phyloP scores from a whole-genome alignment of 1,140 invertebrate species.

The Epicauta chinensis region DNA sequence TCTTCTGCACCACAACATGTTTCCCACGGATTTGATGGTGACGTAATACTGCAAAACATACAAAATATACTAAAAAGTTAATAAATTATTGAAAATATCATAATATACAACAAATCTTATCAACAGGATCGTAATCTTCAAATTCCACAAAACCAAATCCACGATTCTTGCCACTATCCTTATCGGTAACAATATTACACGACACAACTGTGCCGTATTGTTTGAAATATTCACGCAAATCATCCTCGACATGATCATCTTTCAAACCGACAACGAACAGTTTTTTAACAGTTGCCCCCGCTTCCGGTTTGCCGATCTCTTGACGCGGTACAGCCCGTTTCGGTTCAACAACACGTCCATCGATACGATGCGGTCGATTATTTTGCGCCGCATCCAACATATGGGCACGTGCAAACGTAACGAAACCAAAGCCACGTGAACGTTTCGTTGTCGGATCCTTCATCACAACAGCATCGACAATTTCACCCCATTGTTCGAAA shows the following conservation, averaged over 20 bases:
- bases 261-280: constrained; percentile 89
- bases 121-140: constrained; percentile 93
- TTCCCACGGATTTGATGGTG: constrained; percentile 67
- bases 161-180: constrained; percentile 83
- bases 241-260: constrained; percentile 84
- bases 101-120: constrained; percentile 88
- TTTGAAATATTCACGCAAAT: constrained; percentile 77
- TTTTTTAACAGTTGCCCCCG: constrained; percentile 92
- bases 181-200: constrained; percentile 88
- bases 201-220: constrained; percentile 77
- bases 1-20: constrained; percentile 76
- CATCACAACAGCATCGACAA: constrained; percentile 98
- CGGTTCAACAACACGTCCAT: constrained; percentile 85
- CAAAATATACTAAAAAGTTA: too few relatives aligned
- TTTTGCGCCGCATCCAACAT: constrained; percentile 95
- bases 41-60: constrained; percentile 27
- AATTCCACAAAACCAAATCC: constrained; percentile 95
- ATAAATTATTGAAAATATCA: too few relatives aligned
- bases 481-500: constrained; percentile 96
- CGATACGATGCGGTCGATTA: constrained; percentile 65
- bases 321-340: constrained; percentile 93
- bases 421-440: constrained; percentile 94
- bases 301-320: constrained; percentile 83
- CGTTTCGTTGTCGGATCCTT: constrained; percentile 88
- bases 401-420: constrained; percentile 82